Evolutionary conservation across 2,113 vertebrate species (phyloP), one percentile per base, ranked within the genome.

Genomic region (Tupaia tana): DNA sequence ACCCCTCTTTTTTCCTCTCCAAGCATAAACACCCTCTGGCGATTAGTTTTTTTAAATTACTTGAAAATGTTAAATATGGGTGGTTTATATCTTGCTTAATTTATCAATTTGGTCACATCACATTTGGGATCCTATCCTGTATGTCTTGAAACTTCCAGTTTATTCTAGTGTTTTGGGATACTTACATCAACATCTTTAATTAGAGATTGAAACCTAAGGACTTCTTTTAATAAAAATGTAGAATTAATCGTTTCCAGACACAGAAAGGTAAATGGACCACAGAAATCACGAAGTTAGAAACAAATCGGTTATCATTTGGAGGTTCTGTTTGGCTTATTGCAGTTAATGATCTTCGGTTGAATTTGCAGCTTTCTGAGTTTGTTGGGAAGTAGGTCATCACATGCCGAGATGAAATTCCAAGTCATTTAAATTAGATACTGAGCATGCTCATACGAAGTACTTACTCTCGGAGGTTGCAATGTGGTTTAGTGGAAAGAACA

Each of bases 321-420:
- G 64, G 91, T 96, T 89, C 92, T 74, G 56, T 90, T 91, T 91
- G 89, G 86, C 0, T 0, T 93, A 81, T 97, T 97, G 86, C 96
- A 95, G 64, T 93, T 96, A 97, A 95, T 64, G 95, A 95, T 97
- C 98, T 98, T 90, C 31, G 13, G 88, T 97, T 96, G 97, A 89
- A 91, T 95, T 91, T 96, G 54, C 94, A 96, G 95, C 96, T 94
- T 93, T 86, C 63, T 74, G 93, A 90, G 88, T 97, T 95, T 95
- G 92, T 96, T 98, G 97, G 97, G 96, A 98, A 98, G 96, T 98
- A 98, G 98, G 98, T 98, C 98, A 98, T 97, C 95, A 82, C 97
- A 83, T 93, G 98, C 97, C n/a, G 96, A 96, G 97, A 94, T 96
- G 96, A 96, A 98, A 96, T 97, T 96, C 98, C 97, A 93, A 97